These are phyloP conservation scores for Rafetus swinhoei DNA, from an alignment of 2,113 vertebrate genomes.

Conservation along the genomic window DNA sequence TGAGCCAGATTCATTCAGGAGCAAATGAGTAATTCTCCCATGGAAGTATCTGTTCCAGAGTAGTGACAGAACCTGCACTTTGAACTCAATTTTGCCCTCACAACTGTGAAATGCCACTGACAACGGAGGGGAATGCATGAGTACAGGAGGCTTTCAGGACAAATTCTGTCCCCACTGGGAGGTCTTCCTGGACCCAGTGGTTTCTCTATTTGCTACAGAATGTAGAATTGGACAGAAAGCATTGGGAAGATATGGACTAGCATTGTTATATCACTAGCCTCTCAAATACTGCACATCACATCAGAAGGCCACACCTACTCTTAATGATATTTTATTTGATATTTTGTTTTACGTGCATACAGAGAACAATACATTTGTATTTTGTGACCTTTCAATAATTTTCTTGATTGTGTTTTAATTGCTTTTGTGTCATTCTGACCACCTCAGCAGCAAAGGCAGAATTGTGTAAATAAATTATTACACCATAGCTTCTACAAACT, in stretches of 20 bases:
- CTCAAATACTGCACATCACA: neutral
- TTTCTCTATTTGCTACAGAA: too few species aligned
- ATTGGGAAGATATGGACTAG: neutral
- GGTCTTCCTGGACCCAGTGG: rapidly evolving
- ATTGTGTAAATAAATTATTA: neutral
- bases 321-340: neutral
- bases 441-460: neutral
- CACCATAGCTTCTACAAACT: neutral
- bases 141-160: neutral
- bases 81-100: rapidly evolving
- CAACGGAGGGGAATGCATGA: rapidly evolving
- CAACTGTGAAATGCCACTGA: rapidly evolving
- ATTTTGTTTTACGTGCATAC: neutral
- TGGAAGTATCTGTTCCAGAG: neutral
- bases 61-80: rapidly evolving
- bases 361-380: rapidly evolving
- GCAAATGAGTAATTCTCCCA: rapidly evolving
- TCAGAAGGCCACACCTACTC: neutral
- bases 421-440: neutral
- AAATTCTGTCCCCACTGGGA: rapidly evolving
- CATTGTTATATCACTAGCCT: neutral
- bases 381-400: neutral
- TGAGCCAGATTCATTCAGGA: neutral
- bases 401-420: neutral
- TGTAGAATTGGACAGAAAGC: neutral